Base-by-base conservation (phyloP, 2,797 vertebrate genomes). In the Enteromius fasciolatus region DNA sequence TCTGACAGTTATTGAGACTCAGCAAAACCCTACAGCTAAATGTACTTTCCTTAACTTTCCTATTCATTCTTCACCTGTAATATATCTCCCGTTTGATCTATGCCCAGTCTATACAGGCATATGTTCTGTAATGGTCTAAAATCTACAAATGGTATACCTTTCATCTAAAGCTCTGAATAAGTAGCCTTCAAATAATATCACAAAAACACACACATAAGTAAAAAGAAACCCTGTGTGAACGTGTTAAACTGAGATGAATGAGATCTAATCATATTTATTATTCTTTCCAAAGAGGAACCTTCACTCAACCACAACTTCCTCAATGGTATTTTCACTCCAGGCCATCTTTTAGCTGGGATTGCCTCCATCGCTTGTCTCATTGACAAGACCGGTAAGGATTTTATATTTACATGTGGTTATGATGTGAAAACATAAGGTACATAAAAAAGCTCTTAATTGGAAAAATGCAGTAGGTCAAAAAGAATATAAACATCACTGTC, bases 231-330 rank as follows among this genome's bases (percentile, higher is more conserved):
- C 75, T 87, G 84, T 86, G 78, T 88, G 76, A 83, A 5, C 33
- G 25, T 57, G 20, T 69, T 3, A 50, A 77, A 87, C 87, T 88
- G 46, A 84, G 83, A 87, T 85, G 52, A 85, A 89, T 88, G 80
- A 82, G n/a, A 80, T 86, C 75, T 86, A 83, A 85, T 86, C 54
- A 20, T 73, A 80, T 87, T 76, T 81, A 64, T 81, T 89, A 86
- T 85, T 87, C 80, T 82, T 87, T 85, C 72, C 81, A 54, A 39
- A 70, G 61, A 76, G 78, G 52, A 78, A 68, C 54, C 57, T 74
- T 41, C 74, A 78, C 74, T 75, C 69, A 31, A 36, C 33, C 48
- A 46, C 57, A 79, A 7, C 8, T 50, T 86, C 23, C 66, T 77
- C 12, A 41, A 46, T 77, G 23, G 57, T 70, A 33, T 46, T 59